Percentiles rank a stretch among this genome's conserved stretches.
Evolutionary conservation across 2,113 vertebrate species (phyloP).

Genomic region (Takifugu flavidus): DNA sequence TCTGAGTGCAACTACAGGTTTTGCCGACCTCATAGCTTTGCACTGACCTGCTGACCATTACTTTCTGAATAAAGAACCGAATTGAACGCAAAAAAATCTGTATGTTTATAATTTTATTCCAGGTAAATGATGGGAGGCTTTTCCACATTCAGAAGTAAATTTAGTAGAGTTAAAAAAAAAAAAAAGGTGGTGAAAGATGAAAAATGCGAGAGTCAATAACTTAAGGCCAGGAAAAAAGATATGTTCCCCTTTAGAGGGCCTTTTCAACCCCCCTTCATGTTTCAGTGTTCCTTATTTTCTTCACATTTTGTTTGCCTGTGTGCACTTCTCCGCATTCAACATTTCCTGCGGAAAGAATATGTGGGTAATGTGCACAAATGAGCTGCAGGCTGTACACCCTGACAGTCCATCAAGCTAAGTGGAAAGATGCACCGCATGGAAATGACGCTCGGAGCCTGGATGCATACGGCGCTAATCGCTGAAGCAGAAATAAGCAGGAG

Average conservation of each 20-base stretch:
- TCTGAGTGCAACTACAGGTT: no score
- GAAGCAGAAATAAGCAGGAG: conserved; percentile 8
- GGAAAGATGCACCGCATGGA: conserved; percentile 10
- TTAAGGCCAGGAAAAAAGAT: not conserved
- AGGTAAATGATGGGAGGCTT: no score
- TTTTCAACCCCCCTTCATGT: not conserved
- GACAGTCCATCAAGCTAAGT: conserved; percentile 24
- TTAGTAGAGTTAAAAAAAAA: no score
- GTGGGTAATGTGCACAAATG: conserved; percentile 27
- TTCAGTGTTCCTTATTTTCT: not conserved
- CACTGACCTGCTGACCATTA: no score
- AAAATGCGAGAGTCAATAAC: not conserved
- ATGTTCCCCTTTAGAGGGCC: not conserved
- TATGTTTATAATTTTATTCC: no score
- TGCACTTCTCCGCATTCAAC: conserved; percentile 1
- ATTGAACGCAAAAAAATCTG: no score
- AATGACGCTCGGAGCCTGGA: conserved; percentile 8
- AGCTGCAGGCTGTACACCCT: conserved; percentile 23
- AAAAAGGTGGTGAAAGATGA: no score
- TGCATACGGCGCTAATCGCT: conserved; percentile 8
- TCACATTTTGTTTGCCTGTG: conserved; percentile 6
- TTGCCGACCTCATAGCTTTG: no score
- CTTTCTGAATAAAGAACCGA: no score
- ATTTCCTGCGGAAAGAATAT: conserved; percentile 21
- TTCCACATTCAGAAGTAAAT: not conserved